Evolutionary conservation across 2,113 vertebrate genomes (phyloP).

Genomic region (Equus quagga): DNA sequence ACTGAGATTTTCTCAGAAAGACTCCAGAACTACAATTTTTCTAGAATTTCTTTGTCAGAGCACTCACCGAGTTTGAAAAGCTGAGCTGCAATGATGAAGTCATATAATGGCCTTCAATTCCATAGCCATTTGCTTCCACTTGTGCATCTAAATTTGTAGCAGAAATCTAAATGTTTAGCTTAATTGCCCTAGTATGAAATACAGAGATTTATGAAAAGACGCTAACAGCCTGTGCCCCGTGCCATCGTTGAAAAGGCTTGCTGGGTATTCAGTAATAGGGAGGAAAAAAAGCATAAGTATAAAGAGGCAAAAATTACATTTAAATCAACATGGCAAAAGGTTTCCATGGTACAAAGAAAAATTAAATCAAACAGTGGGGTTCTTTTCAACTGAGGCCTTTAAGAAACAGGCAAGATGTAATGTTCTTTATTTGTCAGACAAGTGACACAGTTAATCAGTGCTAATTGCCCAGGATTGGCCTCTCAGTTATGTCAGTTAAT

Average conservation of each 20-base stretch:
- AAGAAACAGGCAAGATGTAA: constrained; percentile 72
- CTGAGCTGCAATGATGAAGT: constrained; percentile 24
- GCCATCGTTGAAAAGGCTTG: constrained; percentile 58
- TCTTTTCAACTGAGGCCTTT: constrained; percentile 76
- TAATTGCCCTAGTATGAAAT: constrained; percentile 76
- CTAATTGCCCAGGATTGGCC: constrained; percentile 78
- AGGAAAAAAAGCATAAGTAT: constrained; percentile 52
- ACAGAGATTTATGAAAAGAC: constrained; percentile 69
- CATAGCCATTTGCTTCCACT: constrained; percentile 73
- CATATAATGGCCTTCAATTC: constrained; percentile 61
- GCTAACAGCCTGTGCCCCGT: constrained; percentile 54
- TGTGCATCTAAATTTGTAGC: constrained; percentile 74
- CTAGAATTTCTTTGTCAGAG: constrained; percentile 67
- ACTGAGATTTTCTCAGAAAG: constrained; percentile 26
- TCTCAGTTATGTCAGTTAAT: constrained; percentile 83
- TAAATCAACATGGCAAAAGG: constrained; percentile 66
- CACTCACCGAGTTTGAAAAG: constrained; percentile 52
- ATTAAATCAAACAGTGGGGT: constrained; percentile 69
- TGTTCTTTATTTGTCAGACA: constrained; percentile 79
- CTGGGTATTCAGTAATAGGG: constrained; percentile 64
- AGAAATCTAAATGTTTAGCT: constrained; percentile 78
- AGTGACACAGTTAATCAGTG: constrained; percentile 81
- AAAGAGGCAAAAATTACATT: constrained; percentile 76
- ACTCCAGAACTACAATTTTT: constrained; percentile 31
- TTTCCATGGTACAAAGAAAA: constrained; percentile 72